phyloP scores from a whole-genome alignment of 2,888 invertebrate species.

The Himalopsyche anomala region DNA sequence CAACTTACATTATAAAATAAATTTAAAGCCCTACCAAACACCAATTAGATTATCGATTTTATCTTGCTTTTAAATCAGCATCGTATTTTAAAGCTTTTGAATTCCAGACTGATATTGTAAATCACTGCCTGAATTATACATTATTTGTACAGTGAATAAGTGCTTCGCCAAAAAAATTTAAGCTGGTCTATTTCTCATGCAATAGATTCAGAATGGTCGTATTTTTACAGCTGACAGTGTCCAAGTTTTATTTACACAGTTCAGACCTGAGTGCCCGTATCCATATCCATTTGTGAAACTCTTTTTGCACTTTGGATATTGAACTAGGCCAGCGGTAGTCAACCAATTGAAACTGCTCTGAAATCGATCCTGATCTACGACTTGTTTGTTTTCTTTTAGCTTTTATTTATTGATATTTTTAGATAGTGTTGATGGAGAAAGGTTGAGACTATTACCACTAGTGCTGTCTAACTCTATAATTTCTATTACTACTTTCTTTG shows the following conservation, averaged over 20 bases:
- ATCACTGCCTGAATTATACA: not conserved
- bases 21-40: no score
- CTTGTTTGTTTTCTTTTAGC: no score
- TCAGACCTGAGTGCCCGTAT: conserved; percentile 2
- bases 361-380: no score
- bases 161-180: not conserved
- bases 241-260: not conserved
- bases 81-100: no score
- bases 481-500: no score
- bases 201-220: not conserved
- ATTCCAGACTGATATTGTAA: not conserved
- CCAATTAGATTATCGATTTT: no score
- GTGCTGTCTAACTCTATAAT: no score
- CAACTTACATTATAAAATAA: no score
- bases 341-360: not conserved
- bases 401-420: no score
- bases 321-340: not conserved
- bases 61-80: no score
- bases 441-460: no score
- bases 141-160: not conserved
- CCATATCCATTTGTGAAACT: conserved; percentile 1
- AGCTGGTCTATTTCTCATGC: not conserved
- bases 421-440: no score
- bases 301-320: conserved; percentile 9
- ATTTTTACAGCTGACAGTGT: not conserved